Conservation (phyloP, 2,113 vertebrate genomes). For the Notarius quadriscutis region DNA sequence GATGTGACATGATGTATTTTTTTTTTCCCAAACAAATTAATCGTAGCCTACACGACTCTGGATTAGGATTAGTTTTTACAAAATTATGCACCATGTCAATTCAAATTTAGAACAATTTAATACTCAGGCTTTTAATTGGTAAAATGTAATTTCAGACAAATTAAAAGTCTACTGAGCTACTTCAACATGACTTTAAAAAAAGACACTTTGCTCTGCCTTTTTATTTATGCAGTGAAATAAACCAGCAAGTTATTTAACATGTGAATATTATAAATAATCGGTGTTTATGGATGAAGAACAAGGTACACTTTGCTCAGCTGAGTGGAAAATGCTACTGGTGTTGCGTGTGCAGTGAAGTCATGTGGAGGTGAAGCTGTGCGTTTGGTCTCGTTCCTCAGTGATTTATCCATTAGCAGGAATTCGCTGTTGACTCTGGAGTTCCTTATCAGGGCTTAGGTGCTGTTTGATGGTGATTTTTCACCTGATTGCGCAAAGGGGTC, state of each 20-base stretch:
- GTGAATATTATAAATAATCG: neutral
- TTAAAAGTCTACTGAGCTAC: neutral
- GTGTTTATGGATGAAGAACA: neutral
- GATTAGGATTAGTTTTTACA: neutral
- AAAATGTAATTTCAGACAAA: neutral
- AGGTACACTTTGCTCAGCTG: neutral
- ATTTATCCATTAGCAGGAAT: conserved; percentile 88
- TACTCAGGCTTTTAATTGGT: neutral
- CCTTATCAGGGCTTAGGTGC: conserved; percentile 82
- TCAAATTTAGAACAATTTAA: neutral
- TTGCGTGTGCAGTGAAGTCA: conserved; percentile 80
- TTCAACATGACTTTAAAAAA: neutral
- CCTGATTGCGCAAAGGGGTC: conserved; percentile 76
- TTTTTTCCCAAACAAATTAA: neutral
- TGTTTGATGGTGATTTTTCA: conserved; percentile 81
- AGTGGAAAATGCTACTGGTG: conserved; percentile 56
- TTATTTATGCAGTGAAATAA: neutral
- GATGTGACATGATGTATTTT: neutral
- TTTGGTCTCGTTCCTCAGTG: conserved; percentile 84
- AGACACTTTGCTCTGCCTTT: neutral
- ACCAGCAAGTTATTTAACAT: neutral
- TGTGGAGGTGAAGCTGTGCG: conserved; percentile 82
- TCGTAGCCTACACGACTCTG: neutral
- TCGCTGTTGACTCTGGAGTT: conserved; percentile 81
- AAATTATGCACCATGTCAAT: neutral